Percentiles rank a stretch among this genome's conserved stretches.
phyloP scores from a whole-genome alignment of 2,113 vertebrate species.

The Petrocephalus microphthalmus region DNA sequence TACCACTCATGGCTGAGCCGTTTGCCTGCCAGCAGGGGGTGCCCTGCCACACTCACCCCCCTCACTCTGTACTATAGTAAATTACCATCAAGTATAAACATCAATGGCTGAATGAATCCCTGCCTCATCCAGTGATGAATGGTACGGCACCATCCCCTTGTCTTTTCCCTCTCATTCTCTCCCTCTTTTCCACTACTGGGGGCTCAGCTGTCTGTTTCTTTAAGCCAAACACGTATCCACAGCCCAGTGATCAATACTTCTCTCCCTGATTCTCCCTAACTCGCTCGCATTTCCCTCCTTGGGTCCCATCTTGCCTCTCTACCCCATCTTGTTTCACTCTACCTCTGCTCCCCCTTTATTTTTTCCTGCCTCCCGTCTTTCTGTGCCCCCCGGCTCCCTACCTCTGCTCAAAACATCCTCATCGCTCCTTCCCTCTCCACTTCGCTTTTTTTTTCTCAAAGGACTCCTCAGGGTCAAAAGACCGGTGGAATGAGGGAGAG shows the following conservation, averaged over 20 bases:
- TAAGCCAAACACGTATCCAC: slow-evolving; percentile 58
- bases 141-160: slow-evolving; percentile 26
- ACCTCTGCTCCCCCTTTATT: slow-evolving; percentile 21
- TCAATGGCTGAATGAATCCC: slow-evolving; percentile 41
- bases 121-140: slow-evolving; percentile 38
- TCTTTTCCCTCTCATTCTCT: slow-evolving; percentile 48
- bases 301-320: slow-evolving; percentile 23
- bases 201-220: slow-evolving; percentile 50
- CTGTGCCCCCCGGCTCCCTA: slow-evolving; percentile 6
- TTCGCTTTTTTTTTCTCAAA: slow-evolving; percentile 30
- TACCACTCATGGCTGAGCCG: slow-evolving; percentile 58
- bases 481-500: slow-evolving; percentile 38
- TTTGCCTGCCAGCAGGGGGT: slow-evolving; percentile 57
- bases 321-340: slow-evolving; percentile 32
- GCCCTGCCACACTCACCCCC: slow-evolving; percentile 56
- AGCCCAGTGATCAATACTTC: slow-evolving; percentile 57
- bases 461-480: slow-evolving; percentile 56
- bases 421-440: slow-evolving; percentile 9
- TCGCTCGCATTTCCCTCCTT: slow-evolving; percentile 11
- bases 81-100: slow-evolving; percentile 43
- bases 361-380: slow-evolving; percentile 23
- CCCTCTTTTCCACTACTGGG: slow-evolving; percentile 47
- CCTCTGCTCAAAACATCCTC: slow-evolving; percentile 23
- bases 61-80: slow-evolving; percentile 32
- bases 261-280: slow-evolving; percentile 44